Evolutionary conservation across 2,113 vertebrate species (phyloP).

Genomic region (Sylvilagus bachmani): DNA sequence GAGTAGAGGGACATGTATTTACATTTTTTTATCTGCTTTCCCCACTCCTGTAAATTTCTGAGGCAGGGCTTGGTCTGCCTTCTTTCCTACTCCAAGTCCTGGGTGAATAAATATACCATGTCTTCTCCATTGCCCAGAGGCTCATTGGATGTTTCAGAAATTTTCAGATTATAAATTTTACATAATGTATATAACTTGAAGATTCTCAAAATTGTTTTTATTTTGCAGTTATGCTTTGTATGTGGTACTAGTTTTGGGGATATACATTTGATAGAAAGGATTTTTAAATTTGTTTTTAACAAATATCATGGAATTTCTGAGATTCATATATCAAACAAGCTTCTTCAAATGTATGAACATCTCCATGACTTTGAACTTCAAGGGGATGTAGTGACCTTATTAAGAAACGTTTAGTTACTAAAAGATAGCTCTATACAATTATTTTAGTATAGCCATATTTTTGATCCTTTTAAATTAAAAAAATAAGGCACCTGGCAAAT

Average conservation of each 20-base stretch:
- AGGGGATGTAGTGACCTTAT: constrained; percentile 3
- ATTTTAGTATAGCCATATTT: constrained; percentile 23
- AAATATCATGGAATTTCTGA: background rate
- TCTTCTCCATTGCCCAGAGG: background rate
- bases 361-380: background rate
- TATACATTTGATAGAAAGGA: background rate
- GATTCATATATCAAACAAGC: background rate
- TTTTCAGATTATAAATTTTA: background rate
- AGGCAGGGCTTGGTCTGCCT: background rate
- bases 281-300: background rate
- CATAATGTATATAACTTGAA: background rate
- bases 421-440: background rate
- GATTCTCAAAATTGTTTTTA: background rate
- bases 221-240: background rate
- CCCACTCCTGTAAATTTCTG: background rate
- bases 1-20: background rate
- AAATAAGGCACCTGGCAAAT: background rate
- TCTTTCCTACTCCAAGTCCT: background rate
- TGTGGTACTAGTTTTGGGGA: background rate
- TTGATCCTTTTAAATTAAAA: background rate
- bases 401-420: constrained; percentile 24
- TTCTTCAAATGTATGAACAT: background rate
- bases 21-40: background rate
- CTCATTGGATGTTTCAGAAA: background rate
- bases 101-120: background rate